These are phyloP conservation scores for Arrhopalites spinosus DNA, from an alignment of 2,888 invertebrate species.

Conservation along the genomic window DNA sequence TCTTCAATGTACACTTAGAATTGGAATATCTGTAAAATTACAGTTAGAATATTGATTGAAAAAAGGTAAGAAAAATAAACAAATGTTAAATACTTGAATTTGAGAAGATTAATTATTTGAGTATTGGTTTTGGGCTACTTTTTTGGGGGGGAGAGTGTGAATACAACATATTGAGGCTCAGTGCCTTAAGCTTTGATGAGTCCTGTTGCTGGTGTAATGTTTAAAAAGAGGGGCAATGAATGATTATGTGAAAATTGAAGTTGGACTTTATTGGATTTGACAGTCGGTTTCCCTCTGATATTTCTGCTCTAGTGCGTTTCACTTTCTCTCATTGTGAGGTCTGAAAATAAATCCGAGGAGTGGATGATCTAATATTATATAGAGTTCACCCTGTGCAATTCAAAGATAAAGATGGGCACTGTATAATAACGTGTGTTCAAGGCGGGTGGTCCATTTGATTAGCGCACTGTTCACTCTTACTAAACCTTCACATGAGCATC, in stretches of 20 bases:
- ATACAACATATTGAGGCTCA: too few relatives aligned
- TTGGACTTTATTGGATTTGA: slow-evolving; percentile 53
- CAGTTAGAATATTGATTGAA: too few relatives aligned
- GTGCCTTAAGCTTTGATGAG: too few relatives aligned
- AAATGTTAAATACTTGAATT: too few relatives aligned
- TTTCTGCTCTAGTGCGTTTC: slow-evolving; percentile 47
- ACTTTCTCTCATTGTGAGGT: slow-evolving; percentile 38
- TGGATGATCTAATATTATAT: slow-evolving; percentile 26
- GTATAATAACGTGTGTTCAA: slow-evolving; percentile 34
- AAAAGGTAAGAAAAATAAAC: too few relatives aligned
- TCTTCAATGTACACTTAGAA: too few relatives aligned
- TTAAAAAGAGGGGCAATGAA: too few relatives aligned
- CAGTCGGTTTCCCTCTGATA: slow-evolving; percentile 54
- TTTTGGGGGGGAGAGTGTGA: too few relatives aligned
- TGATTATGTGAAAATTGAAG: slow-evolving; percentile 14
- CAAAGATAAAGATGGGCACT: slow-evolving; percentile 38
- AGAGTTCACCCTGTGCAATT: slow-evolving; percentile 33
- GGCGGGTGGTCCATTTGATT: slow-evolving; percentile 38
- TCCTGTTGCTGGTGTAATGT: not conserved
- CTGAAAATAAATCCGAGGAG: slow-evolving; percentile 32
- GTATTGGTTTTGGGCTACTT: too few relatives aligned
- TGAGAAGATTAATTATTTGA: too few relatives aligned
- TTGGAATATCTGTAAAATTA: too few relatives aligned
- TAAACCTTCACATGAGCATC: too few relatives aligned
- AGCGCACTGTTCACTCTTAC: slow-evolving; percentile 18